Conservation (phyloP, 2,888 invertebrate genomes). For the Campoplex capitator region DNA sequence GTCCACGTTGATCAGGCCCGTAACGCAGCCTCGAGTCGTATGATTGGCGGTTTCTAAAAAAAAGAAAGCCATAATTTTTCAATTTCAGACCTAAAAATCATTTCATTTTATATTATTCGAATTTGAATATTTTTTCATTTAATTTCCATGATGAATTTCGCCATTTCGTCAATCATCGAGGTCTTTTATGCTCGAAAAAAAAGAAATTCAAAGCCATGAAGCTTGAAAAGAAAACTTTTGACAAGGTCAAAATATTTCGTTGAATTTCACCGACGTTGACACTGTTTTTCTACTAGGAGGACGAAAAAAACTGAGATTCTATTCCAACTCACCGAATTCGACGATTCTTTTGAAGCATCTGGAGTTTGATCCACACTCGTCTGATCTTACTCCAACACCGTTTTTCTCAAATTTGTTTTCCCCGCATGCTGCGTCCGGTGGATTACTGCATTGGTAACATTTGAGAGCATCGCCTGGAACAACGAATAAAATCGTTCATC, state of each 20-base stretch:
- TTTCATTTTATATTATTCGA: too few relatives aligned
- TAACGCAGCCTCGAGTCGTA: neutral
- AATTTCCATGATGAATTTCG: neutral
- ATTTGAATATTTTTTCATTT: neutral
- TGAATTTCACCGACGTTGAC: too few relatives aligned
- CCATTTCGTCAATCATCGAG: neutral
- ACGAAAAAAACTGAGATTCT: neutral
- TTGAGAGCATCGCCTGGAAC: conserved; percentile 21
- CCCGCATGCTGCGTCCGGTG: neutral
- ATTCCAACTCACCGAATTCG: neutral
- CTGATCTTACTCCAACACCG: neutral
- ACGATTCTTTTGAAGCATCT: neutral
- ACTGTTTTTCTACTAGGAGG: too few relatives aligned
- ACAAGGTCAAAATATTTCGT: neutral
- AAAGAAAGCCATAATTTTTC: neutral
- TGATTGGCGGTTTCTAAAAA: neutral
- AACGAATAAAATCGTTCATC: neutral
- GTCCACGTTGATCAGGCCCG: neutral
- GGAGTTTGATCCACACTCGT: neutral
- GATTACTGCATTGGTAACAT: conserved; percentile 21
- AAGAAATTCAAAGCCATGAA: too few relatives aligned
- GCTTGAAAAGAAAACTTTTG: neutral
- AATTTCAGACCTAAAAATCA: neutral
- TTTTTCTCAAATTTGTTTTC: neutral
- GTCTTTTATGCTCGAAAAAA: too few relatives aligned